Percentiles rank a stretch among this genome's conserved stretches.
phyloP scores from a whole-genome alignment of 2,888 invertebrate genomes.

The Acrobasis repandana region DNA sequence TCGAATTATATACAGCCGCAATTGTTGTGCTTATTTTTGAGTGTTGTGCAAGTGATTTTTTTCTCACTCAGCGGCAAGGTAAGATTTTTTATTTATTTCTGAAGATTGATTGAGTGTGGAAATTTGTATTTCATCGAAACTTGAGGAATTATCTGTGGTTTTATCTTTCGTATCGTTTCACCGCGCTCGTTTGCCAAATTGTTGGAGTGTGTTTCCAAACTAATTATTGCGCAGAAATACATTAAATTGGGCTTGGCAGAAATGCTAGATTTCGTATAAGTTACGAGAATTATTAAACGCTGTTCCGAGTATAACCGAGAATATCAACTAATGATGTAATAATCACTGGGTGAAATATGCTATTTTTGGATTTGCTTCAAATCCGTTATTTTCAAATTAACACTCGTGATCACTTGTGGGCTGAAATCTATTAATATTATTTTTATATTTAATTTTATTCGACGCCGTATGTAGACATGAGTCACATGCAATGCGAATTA shows the following conservation, averaged over 20 bases:
- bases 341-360: slow-evolving; percentile 62
- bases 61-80: slow-evolving; percentile 34
- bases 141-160: slow-evolving; percentile 11
- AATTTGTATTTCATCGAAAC: slow-evolving; percentile 8
- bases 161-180: slow-evolving; percentile 16
- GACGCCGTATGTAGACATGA: slow-evolving; percentile 17
- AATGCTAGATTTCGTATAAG: slow-evolving; percentile 56
- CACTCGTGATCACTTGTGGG: slow-evolving; percentile 42
- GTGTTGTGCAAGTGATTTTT: slow-evolving; percentile 44
- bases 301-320: slow-evolving; percentile 50
- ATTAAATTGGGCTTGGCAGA: slow-evolving; percentile 71
- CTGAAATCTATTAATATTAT: slow-evolving; percentile 42
- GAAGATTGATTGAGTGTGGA: background rate
- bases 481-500: slow-evolving; percentile 9
- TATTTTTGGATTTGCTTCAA: slow-evolving; percentile 64
- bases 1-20: slow-evolving; percentile 44
- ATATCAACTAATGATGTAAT: slow-evolving; percentile 71
- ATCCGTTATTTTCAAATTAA: slow-evolving; percentile 57
- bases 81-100: slow-evolving; percentile 29
- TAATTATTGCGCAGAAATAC: slow-evolving; percentile 63
- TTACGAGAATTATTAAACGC: slow-evolving; percentile 62
- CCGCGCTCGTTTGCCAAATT: slow-evolving; percentile 45
- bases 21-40: slow-evolving; percentile 34
- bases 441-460: slow-evolving; percentile 31
- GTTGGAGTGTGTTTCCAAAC: slow-evolving; percentile 40